Evolutionary conservation across 2,113 vertebrate genomes (phyloP), one percentile per base, ranked within the genome.

Genomic region (Melanerpes aurifrons): DNA sequence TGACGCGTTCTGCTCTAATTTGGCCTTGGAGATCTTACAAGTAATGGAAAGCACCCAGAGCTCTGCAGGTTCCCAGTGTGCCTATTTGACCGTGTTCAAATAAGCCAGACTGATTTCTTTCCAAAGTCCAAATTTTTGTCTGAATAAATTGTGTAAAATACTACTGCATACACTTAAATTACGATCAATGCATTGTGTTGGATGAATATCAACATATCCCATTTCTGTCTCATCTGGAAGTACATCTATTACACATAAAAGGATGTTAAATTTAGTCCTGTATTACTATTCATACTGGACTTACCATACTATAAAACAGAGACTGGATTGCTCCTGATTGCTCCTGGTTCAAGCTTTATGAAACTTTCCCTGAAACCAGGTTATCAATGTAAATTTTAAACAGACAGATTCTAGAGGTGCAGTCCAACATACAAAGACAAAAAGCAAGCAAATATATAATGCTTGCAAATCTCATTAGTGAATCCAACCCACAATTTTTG

Each of bases 201-300:
- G 82, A 83, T 54, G 66, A 80, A 19, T 54, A 74, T 68, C 87
- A 94, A 9, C 28, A 77, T 69, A 37, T 74, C 72, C 35, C 69
- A 64, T 57, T 92, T 61, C 72, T 80, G 37, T 83, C 58, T 89
- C 82, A 86, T 94, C 75, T 94, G 79, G 75, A 93, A 92, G 61
- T n/a, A 70, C 40, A 53, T 25, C 40, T 10, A 87, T 29, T 75
- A 57, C 28, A 68, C 28, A 28, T 18, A 59, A 47, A 19, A 59
- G 31, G 2, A 80, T 40, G 7, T 43, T 67, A 90, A 86, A 75
- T 43, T 87, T 89, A 72, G 35, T 66, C 73, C 72, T 75, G 15
- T 53, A 40, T 9, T 29, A 89, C 25, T 62, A 6, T 45, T 57
- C 61, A 43, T 14, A 62, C 12, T 2, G 2, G 43, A 77, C 13